A percentile compares a stretch with the other conserved stretches of the same genome.
Evolutionary conservation across 2,888 invertebrate genomes (phyloP).

Genomic region (Microchrysa polita): DNA sequence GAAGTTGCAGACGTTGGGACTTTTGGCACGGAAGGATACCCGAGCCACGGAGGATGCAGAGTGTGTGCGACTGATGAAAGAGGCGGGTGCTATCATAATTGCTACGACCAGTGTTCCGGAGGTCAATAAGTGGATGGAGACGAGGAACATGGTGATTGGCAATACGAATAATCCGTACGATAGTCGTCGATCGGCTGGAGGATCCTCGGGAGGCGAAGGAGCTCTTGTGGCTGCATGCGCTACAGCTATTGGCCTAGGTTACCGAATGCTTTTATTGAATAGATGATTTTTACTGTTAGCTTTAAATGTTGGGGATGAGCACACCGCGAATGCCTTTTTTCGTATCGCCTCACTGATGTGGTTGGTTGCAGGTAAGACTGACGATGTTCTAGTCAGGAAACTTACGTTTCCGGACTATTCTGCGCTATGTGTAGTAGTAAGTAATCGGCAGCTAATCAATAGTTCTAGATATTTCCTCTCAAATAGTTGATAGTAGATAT

Average conservation of each 20-base stretch:
- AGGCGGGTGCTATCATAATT: slow-evolving; percentile 86
- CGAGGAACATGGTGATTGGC: slow-evolving; percentile 88
- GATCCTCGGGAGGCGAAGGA: slow-evolving; percentile 91
- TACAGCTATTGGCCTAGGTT: slow-evolving; percentile 84
- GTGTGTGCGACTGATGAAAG: slow-evolving; percentile 75
- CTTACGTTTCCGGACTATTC: too few species aligned
- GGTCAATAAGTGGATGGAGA: slow-evolving; percentile 90
- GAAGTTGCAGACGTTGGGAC: slow-evolving; percentile 75
- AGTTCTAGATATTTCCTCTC: too few species aligned
- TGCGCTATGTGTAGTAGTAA: too few species aligned
- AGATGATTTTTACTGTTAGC: slow-evolving; percentile 7
- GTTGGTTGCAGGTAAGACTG: too few species aligned
- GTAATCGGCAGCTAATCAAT: too few species aligned
- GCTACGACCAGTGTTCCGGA: slow-evolving; percentile 95
- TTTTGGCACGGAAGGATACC: slow-evolving; percentile 69
- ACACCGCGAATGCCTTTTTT: background rate
- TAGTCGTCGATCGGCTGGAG: slow-evolving; percentile 84
- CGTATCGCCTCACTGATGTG: background rate
- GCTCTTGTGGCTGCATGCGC: slow-evolving; percentile 81
- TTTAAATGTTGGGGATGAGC: background rate
- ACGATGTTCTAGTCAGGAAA: too few species aligned
- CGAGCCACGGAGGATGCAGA: slow-evolving; percentile 81
- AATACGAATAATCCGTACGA: slow-evolving; percentile 93
- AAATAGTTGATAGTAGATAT: too few species aligned
- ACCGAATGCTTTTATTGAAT: slow-evolving; percentile 57